Conservation (phyloP, 2,797 vertebrate genomes). For the Anguilla obscura region DNA sequence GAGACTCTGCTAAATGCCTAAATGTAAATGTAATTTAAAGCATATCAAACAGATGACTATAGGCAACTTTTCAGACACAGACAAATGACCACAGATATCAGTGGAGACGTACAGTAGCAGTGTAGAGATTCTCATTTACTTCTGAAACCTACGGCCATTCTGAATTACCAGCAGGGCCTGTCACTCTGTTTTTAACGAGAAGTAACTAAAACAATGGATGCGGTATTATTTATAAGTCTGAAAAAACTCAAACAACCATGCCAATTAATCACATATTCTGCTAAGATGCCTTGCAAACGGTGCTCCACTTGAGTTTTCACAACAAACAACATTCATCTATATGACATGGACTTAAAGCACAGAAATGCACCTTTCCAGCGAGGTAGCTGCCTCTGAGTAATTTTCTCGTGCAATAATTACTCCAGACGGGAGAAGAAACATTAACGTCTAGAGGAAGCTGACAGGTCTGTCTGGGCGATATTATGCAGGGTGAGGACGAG, state of each 20-base stretch:
- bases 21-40: background rate
- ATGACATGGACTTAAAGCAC: background rate
- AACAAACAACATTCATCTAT: background rate
- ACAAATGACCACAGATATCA: background rate
- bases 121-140: background rate
- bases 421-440: background rate
- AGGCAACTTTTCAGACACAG: background rate
- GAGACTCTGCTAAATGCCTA: too few species aligned
- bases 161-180: background rate
- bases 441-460: background rate
- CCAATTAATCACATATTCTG: background rate
- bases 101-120: background rate
- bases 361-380: background rate
- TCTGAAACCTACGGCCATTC: background rate
- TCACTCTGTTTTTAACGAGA: background rate
- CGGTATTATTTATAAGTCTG: background rate
- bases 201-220: background rate
- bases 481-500: background rate
- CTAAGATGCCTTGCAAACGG: background rate
- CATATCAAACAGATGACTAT: background rate
- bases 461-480: conserved; percentile 5
- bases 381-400: background rate
- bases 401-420: conserved; percentile 1
- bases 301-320: background rate
- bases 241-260: background rate